Evolutionary conservation across 2,888 invertebrate genomes (phyloP), one percentile per base, ranked within the genome.

Genomic region (Exocentrus adspersus): DNA sequence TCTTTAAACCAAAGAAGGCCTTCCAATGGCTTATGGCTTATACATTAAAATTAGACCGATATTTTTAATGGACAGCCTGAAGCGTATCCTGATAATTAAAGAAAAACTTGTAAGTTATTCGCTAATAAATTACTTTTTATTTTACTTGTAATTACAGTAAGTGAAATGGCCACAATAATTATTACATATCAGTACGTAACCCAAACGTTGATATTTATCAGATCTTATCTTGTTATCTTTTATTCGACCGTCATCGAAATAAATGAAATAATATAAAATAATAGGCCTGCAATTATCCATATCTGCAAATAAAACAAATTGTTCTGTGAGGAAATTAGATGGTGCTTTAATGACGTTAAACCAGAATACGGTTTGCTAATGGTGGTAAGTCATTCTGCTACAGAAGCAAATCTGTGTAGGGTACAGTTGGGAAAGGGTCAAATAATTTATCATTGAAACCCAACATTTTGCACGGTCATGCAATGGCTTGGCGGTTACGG

Each of bases 391-490:
- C 65, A 64, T 62, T 68, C 70, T 62, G 68, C 70, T 65, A 67
- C 70, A 62, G 68, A 64, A 69, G 72, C 69, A 64, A 70, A 71
- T 68, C 69, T 62, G 68, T 66, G 61, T 65, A 65, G 66, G 70
- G 72, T 69, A 66, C 52, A 69, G 54, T 32, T 60, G 32, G 65
- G 58, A 62, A 70, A 62, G 74, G 73, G 74, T 72, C 72, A 73
- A 74, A 76, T 75, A 74, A 78, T 78, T 77, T 76, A 78, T 78
- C 78, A 77, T 75, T 72, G 72, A 72, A 72, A 54, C 68, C 65
- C 65, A 68, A 68, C 70, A 75, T 76, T 76, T 72, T 74, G 78
- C 78, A 73, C 70, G 74, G 75, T 78, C 78, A 78, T 75, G 75
- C 64, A 59, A 56, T 54, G 65, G 53, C 61, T 65, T 65, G 54